Percentiles rank a stretch among this genome's conserved stretches.
Conservation (phyloP, 2,888 invertebrate species). For the Nomada flava region DNA sequence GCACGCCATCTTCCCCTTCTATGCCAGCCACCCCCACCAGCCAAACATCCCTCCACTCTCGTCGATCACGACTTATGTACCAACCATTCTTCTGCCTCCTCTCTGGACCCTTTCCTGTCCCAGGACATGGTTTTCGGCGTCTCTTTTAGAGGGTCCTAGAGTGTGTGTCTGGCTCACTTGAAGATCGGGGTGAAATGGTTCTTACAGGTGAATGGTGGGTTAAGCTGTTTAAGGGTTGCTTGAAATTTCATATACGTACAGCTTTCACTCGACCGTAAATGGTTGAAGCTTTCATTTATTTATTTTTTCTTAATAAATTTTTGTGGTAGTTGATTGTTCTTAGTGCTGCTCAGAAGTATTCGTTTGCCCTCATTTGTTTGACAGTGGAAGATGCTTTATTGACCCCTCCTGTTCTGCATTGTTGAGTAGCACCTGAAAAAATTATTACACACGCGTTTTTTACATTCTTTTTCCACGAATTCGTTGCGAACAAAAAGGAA, state of each 20-base stretch:
- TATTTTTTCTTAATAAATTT: too few relatives aligned
- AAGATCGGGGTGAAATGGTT: not conserved
- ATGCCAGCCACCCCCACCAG: slow-evolving; percentile 60
- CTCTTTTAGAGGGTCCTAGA: slow-evolving; percentile 16
- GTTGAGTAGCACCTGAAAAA: too few relatives aligned
- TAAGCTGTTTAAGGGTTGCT: not conserved
- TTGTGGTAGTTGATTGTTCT: too few relatives aligned
- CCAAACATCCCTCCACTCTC: slow-evolving; percentile 59
- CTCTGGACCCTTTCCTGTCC: slow-evolving; percentile 30
- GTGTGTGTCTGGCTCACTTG: not conserved
- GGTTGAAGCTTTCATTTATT: too few relatives aligned
- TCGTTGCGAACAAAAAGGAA: not conserved
- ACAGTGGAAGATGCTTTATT: too few relatives aligned
- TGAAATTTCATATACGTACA: too few relatives aligned
- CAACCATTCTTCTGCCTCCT: slow-evolving; percentile 46
- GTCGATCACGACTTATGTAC: slow-evolving; percentile 44
- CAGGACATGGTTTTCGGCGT: slow-evolving; percentile 27
- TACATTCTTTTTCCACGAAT: not conserved
- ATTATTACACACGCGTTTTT: not conserved
- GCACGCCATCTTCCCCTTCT: slow-evolving; percentile 60
- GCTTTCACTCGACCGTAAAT: too few relatives aligned
- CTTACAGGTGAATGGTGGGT: not conserved
- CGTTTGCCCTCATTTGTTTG: too few relatives aligned
- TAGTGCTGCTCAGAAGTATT: too few relatives aligned
- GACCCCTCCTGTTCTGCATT: too few relatives aligned